Evolutionary conservation across 2,797 vertebrate species (phyloP), one percentile per base, ranked within the genome.

Genomic region (Eospalax fontanierii): DNA sequence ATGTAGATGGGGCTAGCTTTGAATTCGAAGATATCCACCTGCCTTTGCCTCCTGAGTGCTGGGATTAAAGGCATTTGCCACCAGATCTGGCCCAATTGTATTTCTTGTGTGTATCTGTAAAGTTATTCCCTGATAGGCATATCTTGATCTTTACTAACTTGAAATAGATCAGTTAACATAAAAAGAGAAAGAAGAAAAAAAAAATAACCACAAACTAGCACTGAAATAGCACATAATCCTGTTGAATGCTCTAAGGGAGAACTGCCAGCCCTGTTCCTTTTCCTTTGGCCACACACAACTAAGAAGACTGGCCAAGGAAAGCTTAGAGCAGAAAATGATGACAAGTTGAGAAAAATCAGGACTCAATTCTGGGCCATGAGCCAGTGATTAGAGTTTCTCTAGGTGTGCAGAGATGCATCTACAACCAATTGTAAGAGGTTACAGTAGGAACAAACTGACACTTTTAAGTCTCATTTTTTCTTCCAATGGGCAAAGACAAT

Each of bases 111-210:
- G 12, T 40, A 59, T 40, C 61, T 71, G 5, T 54, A 85, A 78
- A 88, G 33, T 28, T 90, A 83, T 87, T 93, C n/a, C 83, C 68
- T 71, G 71, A 61, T 16, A 83, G 61, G 30, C 16, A 10, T 59
- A 46, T 54, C 79, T 95, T 90, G 66, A 4, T 89, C 76, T 94
- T 94, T 59, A 87, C 22, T 75, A 71, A 89, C 73, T 89, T 91
- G 38, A 43, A 91, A 43, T 68, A 83, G 33, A 83, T 24, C 30
- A 85, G 89, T 65, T 46, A 84, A 93, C 40, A 86, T n/a, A 85
- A 91, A 92, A 88, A 75, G n/a, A 83, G 57, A 94, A 84, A 79
- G 50, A 86, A 94, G 19, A 43, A 87, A 86, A 96, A 38, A 54
- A 43, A 87, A 86, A 96, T n/a, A 54, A 35, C 35, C 71, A 26